Percentiles rank a stretch among this genome's conserved stretches.
These are phyloP conservation scores for Sciaenops ocellatus DNA, from an alignment of 2,797 vertebrate genomes.

Conservation along the genomic window DNA sequence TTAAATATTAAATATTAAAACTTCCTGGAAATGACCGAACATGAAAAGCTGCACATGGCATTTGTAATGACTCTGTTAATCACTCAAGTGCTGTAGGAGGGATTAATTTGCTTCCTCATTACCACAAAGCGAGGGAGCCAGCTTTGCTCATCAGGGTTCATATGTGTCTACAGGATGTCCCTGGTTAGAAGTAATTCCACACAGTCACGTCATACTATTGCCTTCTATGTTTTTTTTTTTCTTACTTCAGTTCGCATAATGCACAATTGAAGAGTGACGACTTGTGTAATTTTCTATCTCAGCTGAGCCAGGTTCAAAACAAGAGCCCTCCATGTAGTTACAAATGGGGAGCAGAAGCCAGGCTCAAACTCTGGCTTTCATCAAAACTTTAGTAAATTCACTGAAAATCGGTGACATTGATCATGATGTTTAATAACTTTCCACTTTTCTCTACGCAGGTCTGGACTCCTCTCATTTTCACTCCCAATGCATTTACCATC, in stretches of 20 bases:
- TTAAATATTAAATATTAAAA: slow-evolving; percentile 17
- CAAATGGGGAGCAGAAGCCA: slow-evolving; percentile 31
- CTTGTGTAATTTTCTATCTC: slow-evolving; percentile 33
- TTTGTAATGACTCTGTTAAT: slow-evolving; percentile 40
- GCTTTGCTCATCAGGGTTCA: slow-evolving; percentile 46
- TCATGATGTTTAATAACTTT: slow-evolving; percentile 29
- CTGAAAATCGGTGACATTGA: slow-evolving; percentile 26
- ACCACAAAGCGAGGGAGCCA: slow-evolving; percentile 38
- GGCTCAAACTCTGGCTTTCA: slow-evolving; percentile 21
- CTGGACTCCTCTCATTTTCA: slow-evolving; percentile 19
- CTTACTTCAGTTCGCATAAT: slow-evolving; percentile 34
- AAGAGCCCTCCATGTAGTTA: slow-evolving; percentile 28
- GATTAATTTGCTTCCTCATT: slow-evolving; percentile 52
- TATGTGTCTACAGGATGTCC: slow-evolving; percentile 42
- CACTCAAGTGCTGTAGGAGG: slow-evolving; percentile 55
- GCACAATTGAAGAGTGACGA: slow-evolving; percentile 21
- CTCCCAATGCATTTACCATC: slow-evolving; percentile 15
- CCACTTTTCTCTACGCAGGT: not conserved
- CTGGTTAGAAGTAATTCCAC: slow-evolving; percentile 34
- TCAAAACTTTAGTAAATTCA: slow-evolving; percentile 27
- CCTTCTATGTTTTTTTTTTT: slow-evolving; percentile 5
- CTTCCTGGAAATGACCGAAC: slow-evolving; percentile 20
- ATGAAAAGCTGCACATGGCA: slow-evolving; percentile 44
- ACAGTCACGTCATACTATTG: slow-evolving; percentile 22
- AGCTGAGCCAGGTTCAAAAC: slow-evolving; percentile 26